Conservation (phyloP, 2,888 invertebrate species). For the Dynastes hyllus region DNA sequence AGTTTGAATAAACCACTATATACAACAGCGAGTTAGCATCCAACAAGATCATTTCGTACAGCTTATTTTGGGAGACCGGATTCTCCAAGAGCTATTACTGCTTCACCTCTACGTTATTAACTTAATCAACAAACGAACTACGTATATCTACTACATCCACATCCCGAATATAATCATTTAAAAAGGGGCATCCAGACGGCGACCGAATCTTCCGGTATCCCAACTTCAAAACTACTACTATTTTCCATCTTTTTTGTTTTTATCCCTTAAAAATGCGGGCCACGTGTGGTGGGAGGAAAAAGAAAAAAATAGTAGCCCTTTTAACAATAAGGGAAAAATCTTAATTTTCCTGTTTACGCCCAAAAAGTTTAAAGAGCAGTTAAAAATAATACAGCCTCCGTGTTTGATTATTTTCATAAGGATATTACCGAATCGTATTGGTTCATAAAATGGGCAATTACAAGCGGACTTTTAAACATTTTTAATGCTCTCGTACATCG, state of each 20-base stretch:
- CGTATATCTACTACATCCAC: background rate
- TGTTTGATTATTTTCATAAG: constrained; percentile 67
- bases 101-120: no score
- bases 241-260: no score
- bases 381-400: constrained; percentile 65
- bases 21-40: no score
- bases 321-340: no score
- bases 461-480: constrained; percentile 51
- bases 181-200: constrained; percentile 11
- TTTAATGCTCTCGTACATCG: constrained; percentile 45
- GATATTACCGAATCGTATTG: constrained; percentile 67
- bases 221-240: constrained; percentile 10
- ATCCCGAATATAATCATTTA: background rate
- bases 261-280: no score
- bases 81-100: no score
- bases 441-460: constrained; percentile 64
- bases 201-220: constrained; percentile 26
- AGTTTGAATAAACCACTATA: no score
- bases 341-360: constrained; percentile 60
- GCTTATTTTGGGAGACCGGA: no score
- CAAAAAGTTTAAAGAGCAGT: constrained; percentile 67
- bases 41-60: no score
- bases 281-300: no score
- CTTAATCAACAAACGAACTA: no score
- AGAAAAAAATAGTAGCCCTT: no score